phyloP scores from a whole-genome alignment of 2,797 vertebrate genomes.

The Chloroceryle inda region DNA sequence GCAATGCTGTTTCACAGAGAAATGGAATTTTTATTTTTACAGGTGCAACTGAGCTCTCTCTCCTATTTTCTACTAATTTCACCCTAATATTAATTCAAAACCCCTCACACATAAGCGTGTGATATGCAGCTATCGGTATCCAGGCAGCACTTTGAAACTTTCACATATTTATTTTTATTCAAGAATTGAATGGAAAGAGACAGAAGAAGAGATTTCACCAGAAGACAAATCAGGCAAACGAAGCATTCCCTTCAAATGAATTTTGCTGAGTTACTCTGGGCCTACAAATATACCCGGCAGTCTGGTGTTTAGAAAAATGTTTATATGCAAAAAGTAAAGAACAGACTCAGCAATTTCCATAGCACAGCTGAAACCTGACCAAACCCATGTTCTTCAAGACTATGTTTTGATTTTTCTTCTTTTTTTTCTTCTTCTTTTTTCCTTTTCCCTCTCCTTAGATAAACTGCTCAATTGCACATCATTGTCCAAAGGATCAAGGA shows the following conservation, averaged over 20 bases:
- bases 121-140: not conserved
- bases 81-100: not conserved
- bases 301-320: not conserved
- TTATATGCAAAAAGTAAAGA: not conserved
- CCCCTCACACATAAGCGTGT: not conserved
- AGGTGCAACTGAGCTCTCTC: slow-evolving; percentile 2
- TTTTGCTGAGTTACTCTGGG: not conserved
- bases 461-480: not conserved
- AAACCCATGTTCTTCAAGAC: not conserved
- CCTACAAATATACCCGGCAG: not conserved
- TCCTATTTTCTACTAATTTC: slow-evolving; percentile 4
- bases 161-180: not conserved
- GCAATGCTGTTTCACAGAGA: not conserved
- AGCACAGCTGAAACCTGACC: not conserved
- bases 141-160: not conserved
- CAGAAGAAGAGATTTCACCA: not conserved
- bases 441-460: not conserved
- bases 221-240: not conserved
- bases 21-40: slow-evolving; percentile 48
- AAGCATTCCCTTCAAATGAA: not conserved
- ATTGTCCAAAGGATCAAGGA: not conserved
- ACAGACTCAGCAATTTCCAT: not conserved
- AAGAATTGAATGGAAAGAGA: not conserved
- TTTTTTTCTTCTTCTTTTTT: not conserved
- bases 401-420: not conserved